These are phyloP conservation scores for Agapornis canus DNA, from an alignment of 2,797 vertebrate genomes.

Conservation along the genomic window DNA sequence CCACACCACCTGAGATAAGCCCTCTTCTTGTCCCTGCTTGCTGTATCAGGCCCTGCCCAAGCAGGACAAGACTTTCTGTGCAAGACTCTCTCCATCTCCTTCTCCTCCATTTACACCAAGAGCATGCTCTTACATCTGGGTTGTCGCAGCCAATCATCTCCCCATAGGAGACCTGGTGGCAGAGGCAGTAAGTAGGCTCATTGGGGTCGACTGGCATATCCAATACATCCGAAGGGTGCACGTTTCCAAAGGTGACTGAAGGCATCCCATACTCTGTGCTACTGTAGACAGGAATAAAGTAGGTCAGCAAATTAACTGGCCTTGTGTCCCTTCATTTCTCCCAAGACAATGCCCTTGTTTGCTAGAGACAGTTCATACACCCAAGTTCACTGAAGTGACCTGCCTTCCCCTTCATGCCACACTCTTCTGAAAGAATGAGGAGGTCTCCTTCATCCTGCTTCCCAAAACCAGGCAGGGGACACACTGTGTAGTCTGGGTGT, in stretches of 20 bases:
- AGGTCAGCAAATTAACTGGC: neutral
- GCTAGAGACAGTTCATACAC: neutral
- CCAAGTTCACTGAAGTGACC: neutral
- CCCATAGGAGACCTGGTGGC: constrained; percentile 98
- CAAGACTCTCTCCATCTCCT: neutral
- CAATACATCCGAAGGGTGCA: constrained; percentile 96
- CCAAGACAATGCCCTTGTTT: neutral
- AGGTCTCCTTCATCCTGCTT: neutral
- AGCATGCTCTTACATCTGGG: constrained; percentile 87
- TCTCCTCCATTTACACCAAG: neutral
- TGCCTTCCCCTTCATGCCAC: neutral
- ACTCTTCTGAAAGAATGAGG: neutral
- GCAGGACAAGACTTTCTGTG: neutral
- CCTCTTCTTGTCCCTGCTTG: neutral
- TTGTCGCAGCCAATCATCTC: constrained; percentile 99
- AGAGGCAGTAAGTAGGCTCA: constrained; percentile 98
- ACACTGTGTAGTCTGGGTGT: neutral
- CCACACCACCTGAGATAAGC: neutral
- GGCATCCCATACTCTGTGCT: constrained; percentile 93
- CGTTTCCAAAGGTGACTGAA: constrained; percentile 90
- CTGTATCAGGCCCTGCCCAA: neutral
- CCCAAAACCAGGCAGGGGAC: neutral
- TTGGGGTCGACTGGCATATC: constrained; percentile 99
- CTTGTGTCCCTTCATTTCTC: neutral
- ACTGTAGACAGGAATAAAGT: constrained; percentile 46